Base-by-base conservation (phyloP, 2,113 vertebrate species). In the Pungitius pungitius region DNA sequence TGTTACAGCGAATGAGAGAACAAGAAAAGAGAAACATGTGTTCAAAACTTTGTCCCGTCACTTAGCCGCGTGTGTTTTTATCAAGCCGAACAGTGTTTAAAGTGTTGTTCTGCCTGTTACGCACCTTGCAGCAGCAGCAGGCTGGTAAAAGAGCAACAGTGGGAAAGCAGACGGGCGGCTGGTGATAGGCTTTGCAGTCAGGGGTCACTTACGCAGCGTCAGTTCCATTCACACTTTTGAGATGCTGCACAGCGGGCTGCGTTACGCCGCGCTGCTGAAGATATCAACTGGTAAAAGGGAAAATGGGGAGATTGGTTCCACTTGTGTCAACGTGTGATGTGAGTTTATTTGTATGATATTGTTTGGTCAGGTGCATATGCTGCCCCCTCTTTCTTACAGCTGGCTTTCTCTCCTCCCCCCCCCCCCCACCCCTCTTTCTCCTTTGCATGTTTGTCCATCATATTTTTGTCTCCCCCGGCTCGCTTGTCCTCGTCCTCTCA, bases 401-500 rank as follows among this genome's bases (percentile, higher is more conserved):
- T 86, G 81, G 69, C 83, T 79, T 87, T 91, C 58, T 92, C 87
- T 92, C 72, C 83, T 81, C 87, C 87, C 86, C 87, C 86, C 33
- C 30, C 30, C 30, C 30, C 30, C 30, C 30, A 2, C 30, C 14
- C 40, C 72, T 86, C 79, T 85, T 82, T 88, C 78, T 89, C 80
- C 88, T 82, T 85, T 91, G 85, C 81, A 90, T 90, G 92, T 93
- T 80, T 92, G 91, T 93, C 83, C 69, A 73, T 91, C 89, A 77
- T 75, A 80, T 87, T 87, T n/a, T 75, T 90, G 84, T 91, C 51
- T 26, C 82, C 73, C n/a, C 65, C 11, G 64, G 64, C 76, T 69
- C 80, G 76, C 66, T 40, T 75, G 37, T 64, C 77, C 60, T 67
- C 27, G 68, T 68, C 69, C 49, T 7, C 69, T 27, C 68, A 40